Evolutionary conservation across 2,113 vertebrate species (phyloP), one percentile per base, ranked within the genome.

Genomic region (Pseudopipra pipra): DNA sequence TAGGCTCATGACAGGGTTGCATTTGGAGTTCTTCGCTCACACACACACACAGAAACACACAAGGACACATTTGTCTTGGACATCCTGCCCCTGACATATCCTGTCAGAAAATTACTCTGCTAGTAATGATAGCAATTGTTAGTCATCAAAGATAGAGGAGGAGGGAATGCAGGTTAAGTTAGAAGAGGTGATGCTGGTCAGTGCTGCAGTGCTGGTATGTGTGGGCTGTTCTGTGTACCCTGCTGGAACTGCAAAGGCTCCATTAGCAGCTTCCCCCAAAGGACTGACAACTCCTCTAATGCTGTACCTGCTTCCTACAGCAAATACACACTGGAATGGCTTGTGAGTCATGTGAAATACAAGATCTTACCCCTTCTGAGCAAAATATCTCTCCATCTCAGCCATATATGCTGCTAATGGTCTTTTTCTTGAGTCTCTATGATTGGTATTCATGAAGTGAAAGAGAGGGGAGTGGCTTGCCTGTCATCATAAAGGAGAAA

Each of bases 31-130:
- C 17, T 72, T 28, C 8, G n/a, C 5, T 27, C 10, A 3, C 4
- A 2, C 37, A 8, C 37, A 8, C 41, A 7, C 7, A 9, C 30
- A 3, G 5, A 14, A 12, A 8, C 6, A 2, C 8, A 4, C 13
- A 18, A n/a, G 8, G 20, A 25, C 12, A 11, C 24, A 23, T 7
- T 72, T 46, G 25, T 21, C 33, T 37, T 19, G 35, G 16, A 17
- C 47, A 28, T 22, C 47, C 52, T 79, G 39, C 21, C 62, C 18
- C 30, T 47, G 41, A 11, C 2, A 7, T 9, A 41, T 6, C 5
- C 46, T n/a, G 27, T 39, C 39, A 59, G 71, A 41, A 65, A 39
- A 58, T 76, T 43, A 55, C 43, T 51, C 17, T 44, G 33, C 41
- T 77, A 37, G 51, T 31, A 55, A 28, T 0, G 2, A 59, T 7